phyloP scores from a whole-genome alignment of 2,888 invertebrate species.

The Ellobium chinense region DNA sequence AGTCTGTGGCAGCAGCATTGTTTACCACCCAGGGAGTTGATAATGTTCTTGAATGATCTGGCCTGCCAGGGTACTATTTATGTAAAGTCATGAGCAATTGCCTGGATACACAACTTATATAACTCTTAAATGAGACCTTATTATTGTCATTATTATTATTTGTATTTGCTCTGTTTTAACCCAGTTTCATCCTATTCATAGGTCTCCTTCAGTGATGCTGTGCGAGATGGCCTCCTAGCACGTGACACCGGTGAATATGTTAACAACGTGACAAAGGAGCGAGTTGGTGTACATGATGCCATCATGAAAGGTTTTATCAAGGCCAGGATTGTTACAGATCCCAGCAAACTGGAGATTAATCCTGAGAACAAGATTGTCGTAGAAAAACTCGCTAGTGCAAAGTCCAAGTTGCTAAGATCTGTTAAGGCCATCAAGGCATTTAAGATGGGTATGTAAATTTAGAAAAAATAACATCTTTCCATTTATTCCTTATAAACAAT shows the following conservation, averaged over 20 bases:
- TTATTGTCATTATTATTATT: too few relatives aligned
- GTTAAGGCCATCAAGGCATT: conserved; percentile 71
- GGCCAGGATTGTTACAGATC: conserved; percentile 71
- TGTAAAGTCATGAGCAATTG: too few relatives aligned
- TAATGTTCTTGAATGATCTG: too few relatives aligned
- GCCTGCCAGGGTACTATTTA: too few relatives aligned
- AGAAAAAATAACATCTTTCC: neutral
- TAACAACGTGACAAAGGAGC: conserved; percentile 71
- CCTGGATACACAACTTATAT: too few relatives aligned
- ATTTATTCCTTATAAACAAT: neutral
- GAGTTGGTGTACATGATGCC: conserved; percentile 73
- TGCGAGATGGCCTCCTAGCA: conserved; percentile 66
- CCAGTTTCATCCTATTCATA: too few relatives aligned
- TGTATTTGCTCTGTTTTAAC: too few relatives aligned
- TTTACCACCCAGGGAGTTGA: too few relatives aligned
- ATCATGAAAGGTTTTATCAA: conserved; percentile 77
- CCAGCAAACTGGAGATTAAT: conserved; percentile 73
- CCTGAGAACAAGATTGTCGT: conserved; percentile 75
- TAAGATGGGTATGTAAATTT: conserved; percentile 48
- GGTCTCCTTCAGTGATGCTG: conserved; percentile 65
- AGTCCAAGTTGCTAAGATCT: conserved; percentile 66
- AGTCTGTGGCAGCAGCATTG: too few relatives aligned
- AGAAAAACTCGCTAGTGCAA: conserved; percentile 68
- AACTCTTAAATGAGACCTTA: too few relatives aligned
- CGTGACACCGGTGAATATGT: conserved; percentile 71